These are phyloP conservation scores for Sorex fumeus DNA, from an alignment of 2,113 vertebrate genomes.

Conservation along the genomic window DNA sequence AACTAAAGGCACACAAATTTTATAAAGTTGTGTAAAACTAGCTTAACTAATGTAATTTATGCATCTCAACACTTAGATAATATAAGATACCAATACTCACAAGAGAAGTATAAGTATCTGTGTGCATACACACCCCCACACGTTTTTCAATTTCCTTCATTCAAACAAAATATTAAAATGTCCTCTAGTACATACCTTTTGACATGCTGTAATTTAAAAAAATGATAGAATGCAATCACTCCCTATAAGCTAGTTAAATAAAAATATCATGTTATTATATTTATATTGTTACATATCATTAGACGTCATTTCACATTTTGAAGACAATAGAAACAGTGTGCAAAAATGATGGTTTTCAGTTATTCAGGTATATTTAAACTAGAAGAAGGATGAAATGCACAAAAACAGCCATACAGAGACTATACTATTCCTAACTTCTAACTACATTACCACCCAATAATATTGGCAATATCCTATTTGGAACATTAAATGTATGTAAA, in stretches of 20 bases:
- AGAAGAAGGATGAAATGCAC: neutral
- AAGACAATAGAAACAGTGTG: neutral
- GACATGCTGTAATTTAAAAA: neutral
- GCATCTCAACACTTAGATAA: neutral
- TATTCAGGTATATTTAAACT: neutral
- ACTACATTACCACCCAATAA: neutral
- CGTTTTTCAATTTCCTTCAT: neutral
- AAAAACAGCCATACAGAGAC: neutral
- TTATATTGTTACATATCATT: neutral
- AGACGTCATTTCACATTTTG: neutral
- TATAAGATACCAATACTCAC: neutral
- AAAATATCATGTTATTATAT: neutral
- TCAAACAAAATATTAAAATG: neutral
- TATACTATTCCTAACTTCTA: neutral
- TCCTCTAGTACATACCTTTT: no score
- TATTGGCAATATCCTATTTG: neutral
- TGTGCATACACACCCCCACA: neutral
- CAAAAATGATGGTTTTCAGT: neutral
- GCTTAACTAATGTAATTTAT: neutral
- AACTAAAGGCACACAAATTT: neutral
- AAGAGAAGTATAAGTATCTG: neutral
- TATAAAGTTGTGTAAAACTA: neutral
- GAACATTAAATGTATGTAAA: slow-evolving; percentile 27
- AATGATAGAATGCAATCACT: neutral
- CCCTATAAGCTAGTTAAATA: neutral